A percentile compares a stretch with the other conserved stretches of the same genome.
These are phyloP conservation scores for Lethocerus indicus DNA, from an alignment of 1,140 invertebrate genomes.

Conservation along the genomic window DNA sequence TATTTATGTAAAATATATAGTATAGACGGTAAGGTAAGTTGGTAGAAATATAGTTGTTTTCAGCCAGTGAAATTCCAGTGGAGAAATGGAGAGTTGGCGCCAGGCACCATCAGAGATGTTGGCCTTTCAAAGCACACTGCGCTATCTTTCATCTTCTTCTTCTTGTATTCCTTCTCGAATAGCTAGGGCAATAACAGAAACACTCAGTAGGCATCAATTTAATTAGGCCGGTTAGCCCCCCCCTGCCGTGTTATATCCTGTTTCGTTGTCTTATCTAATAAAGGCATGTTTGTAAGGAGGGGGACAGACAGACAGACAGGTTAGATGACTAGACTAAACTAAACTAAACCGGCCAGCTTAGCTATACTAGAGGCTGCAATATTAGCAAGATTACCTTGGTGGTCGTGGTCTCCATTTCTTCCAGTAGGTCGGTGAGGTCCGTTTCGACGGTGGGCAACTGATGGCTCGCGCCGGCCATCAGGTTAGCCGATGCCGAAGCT, in stretches of 20 bases:
- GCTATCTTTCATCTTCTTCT: conserved; percentile 15
- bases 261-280: background rate
- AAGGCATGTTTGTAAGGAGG: background rate
- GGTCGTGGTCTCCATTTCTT: conserved; percentile 34
- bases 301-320: background rate
- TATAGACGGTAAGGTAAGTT: too few relatives aligned
- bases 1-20: too few relatives aligned
- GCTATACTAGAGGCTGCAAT: too few relatives aligned
- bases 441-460: conserved; percentile 46
- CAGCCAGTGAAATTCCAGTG: too few relatives aligned
- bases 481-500: conserved; percentile 43
- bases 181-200: conserved; percentile 14
- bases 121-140: conserved; percentile 18
- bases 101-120: background rate
- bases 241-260: background rate
- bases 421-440: conserved; percentile 40
- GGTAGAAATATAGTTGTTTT: too few relatives aligned
- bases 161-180: conserved; percentile 18
- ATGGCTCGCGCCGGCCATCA: conserved; percentile 47
- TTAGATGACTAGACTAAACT: background rate
- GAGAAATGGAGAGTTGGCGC: too few relatives aligned
- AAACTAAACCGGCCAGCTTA: background rate
- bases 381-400: background rate
- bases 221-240: background rate
- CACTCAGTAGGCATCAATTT: background rate